Evolutionary conservation across 2,888 invertebrate genomes (phyloP), one percentile per base, ranked within the genome.

Genomic region (Tanypteryx hageni): DNA sequence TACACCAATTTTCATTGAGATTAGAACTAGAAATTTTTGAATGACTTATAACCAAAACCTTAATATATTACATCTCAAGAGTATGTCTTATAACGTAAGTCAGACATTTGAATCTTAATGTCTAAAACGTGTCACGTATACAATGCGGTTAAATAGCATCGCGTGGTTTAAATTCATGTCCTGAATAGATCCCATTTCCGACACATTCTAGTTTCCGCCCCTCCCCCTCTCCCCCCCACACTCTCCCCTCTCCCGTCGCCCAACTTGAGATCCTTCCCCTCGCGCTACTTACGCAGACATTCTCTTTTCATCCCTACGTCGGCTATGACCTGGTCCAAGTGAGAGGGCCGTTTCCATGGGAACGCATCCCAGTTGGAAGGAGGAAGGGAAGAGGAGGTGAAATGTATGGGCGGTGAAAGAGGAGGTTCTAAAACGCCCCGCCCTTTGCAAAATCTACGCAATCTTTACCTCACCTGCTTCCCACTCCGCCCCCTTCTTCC

Each of bases 191-290:
- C 44, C 5, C 44, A 44, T 44, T 44, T 44, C 44, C 44, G 5
- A 44, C 44, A 44, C 44, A 44, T 44, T 44, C 44, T 44, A 3
- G 2, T 81, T 92, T 68, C 68, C 56, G 27, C 92, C 18, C 5
- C 85, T 27, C 2, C 92, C 59, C 93, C 93, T 92, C 92, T 85
- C 93, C 93, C 93, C 61, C 93, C 82, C 59, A 92, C 84, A n/a
- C 59, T 61, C 91, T 59, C 61, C 11, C 85, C 18, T 61, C 61
- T 89, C 58, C 84, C 92, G 84, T 61, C 92, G 81, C 83, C 92
- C 85, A 86, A 92, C 76, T 59, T 93, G 18, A 85, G 93, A 92
- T 93, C 93, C 44, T 83, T 92, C 27, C 57, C 61, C 58, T 16
- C 59, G 58, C 59, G 18, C 8, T n/a, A 57, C 16, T n/a, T 57